phyloP scores from a whole-genome alignment of 2,888 invertebrate species.

The Quadroppia sp. region DNA sequence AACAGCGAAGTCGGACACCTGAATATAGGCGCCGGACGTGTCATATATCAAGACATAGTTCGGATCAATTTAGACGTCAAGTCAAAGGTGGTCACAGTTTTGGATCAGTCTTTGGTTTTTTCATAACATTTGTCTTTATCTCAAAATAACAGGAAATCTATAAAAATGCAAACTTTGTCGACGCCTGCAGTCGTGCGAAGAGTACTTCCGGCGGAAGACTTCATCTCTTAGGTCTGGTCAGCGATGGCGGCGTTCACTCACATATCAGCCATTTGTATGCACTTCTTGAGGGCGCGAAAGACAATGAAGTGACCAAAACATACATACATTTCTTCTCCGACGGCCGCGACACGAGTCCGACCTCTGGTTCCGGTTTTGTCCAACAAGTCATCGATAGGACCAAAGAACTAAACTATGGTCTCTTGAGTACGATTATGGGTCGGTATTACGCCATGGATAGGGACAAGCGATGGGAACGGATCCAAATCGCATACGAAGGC shows the following conservation, averaged over 20 bases:
- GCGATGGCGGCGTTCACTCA: constrained; percentile 55
- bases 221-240: constrained; percentile 54
- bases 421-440: constrained; percentile 53
- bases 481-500: constrained; percentile 54
- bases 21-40: constrained; percentile 56
- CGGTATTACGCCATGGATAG: constrained; percentile 57
- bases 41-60: constrained; percentile 56
- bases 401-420: constrained; percentile 46
- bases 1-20: constrained; percentile 56
- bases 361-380: constrained; percentile 50
- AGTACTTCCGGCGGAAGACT: constrained; percentile 51
- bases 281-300: constrained; percentile 53
- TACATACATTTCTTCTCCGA: constrained; percentile 55
- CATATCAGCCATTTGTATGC: constrained; percentile 55
- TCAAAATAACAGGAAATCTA: constrained; percentile 47
- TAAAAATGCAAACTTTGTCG: constrained; percentile 52
- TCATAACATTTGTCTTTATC: too few species aligned
- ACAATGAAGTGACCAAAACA: constrained; percentile 52
- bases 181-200: constrained; percentile 54
- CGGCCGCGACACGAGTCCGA: constrained; percentile 54
- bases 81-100: constrained; percentile 28
- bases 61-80: constrained; percentile 53
- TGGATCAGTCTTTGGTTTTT: background rate
- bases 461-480: constrained; percentile 52
- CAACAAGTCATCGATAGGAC: constrained; percentile 47